Base-by-base conservation (phyloP, 2,888 invertebrate species). In the Drosophila buzzatii region DNA sequence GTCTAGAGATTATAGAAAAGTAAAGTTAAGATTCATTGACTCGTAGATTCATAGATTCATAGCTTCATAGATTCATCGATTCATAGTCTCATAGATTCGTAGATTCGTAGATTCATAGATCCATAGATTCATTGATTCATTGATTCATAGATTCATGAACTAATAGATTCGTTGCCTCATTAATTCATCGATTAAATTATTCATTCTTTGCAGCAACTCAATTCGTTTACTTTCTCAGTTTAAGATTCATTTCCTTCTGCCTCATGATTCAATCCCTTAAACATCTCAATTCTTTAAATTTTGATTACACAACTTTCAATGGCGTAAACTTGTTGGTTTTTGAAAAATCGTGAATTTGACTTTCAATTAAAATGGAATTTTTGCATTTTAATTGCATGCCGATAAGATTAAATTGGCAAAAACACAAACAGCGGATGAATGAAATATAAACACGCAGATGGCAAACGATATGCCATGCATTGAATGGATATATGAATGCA, bases 311-410 rank as follows among this genome's bases (percentile, higher is more conserved):
- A 47, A 42, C 56, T 16, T 37, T 14, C 8, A n/a, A 31, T 9
- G 20, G 16, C 39, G 18, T 44, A 9, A 20, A 18, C 3, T 42
- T 71, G 55, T 35, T 7, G 33, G 16, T 41, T 47, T 49, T 49
- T 31, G 49, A 14, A 18, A 52, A 55, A 23, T 47, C 23, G 2
- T 14, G 23, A 27, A 39, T 52, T 18, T 56, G 59, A 57, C 70
- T 59, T 79, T 77, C 74, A 79, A 77, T 77, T 77, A 75, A 77
- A 77, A 70, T 51, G 51, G 70, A 44, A 89, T 41, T 41, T 55
- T 74, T 79, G 88, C 79, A 82, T 87, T 88, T 86, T 85, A 89
- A 86, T 86, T 89, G 83, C 70, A 51, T 70, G 55, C 42, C 70
- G 70, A 81, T 83, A 65, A 89, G 85, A 86, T 89, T 73, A 79